A percentile compares a stretch with the other conserved stretches of the same genome.
These are phyloP conservation scores for Drosophila persimilis DNA, from an alignment of 1,140 invertebrate species.

Conservation along the genomic window DNA sequence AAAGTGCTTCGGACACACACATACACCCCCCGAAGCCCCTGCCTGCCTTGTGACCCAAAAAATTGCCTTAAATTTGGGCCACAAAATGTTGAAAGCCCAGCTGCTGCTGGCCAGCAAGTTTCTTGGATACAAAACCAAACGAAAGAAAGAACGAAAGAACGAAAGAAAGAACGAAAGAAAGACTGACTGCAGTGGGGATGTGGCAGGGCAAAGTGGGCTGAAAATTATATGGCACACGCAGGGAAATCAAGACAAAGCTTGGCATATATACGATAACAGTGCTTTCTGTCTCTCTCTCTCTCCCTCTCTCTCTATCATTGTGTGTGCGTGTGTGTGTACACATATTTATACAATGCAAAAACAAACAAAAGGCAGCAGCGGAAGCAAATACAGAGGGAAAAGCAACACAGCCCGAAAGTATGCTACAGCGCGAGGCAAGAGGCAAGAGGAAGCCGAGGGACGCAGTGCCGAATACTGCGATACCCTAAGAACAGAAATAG, in stretches of 20 bases:
- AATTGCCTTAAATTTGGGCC: constrained; percentile 16
- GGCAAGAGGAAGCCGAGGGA: no score
- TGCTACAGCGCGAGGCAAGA: constrained; percentile 35
- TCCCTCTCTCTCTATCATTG: background rate
- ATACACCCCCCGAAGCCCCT: background rate
- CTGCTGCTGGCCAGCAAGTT: constrained; percentile 6
- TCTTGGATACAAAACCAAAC: constrained; percentile 13
- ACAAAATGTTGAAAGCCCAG: constrained; percentile 17
- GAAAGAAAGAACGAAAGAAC: background rate
- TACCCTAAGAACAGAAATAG: no score
- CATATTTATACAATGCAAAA: constrained; percentile 63
- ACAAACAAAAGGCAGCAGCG: constrained; percentile 58
- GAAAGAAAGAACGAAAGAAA: background rate
- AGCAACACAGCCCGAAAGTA: constrained; percentile 54
- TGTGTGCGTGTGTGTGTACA: constrained; percentile 11
- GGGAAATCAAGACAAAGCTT: constrained; percentile 66
- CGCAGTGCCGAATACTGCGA: no score
- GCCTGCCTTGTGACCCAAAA: constrained; percentile 4
- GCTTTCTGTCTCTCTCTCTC: background rate
- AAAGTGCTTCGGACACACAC: constrained; percentile 18
- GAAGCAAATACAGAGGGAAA: constrained; percentile 49
- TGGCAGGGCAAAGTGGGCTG: background rate
- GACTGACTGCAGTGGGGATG: background rate
- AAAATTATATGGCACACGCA: constrained; percentile 59
- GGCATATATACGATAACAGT: constrained; percentile 50